phyloP scores from a whole-genome alignment of 2,113 vertebrate species.

The Pimephales promelas region DNA sequence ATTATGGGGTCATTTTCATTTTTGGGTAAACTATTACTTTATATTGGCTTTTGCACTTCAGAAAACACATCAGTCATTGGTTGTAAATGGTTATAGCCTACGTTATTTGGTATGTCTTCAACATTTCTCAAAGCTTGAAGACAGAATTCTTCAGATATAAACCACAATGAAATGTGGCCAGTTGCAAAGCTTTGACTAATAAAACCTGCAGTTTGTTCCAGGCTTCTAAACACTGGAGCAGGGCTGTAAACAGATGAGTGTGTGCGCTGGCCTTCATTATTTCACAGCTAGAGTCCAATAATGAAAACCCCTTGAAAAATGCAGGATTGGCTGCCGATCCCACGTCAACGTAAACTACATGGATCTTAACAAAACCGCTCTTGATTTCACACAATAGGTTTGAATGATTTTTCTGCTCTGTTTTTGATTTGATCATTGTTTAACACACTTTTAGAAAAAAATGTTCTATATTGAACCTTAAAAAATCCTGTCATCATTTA shows the following conservation, averaged over 20 bases:
- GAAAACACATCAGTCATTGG: not conserved
- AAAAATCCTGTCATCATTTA: too few relatives aligned
- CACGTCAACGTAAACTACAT: not conserved
- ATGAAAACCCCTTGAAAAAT: conserved; percentile 10
- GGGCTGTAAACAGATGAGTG: not conserved
- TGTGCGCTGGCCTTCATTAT: conserved; percentile 4
- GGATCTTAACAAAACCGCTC: not conserved
- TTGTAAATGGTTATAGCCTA: not conserved
- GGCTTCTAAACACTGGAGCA: conserved; percentile 2
- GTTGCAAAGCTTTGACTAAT: conserved; percentile 5
- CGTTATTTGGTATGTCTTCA: not conserved
- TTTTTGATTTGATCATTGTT: too few relatives aligned
- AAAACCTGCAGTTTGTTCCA: conserved; percentile 28
- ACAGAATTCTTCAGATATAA: conserved; percentile 13
- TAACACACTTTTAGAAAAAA: not conserved
- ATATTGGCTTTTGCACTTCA: not conserved
- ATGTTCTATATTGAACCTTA: too few relatives aligned
- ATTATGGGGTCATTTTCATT: too few relatives aligned
- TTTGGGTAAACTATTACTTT: not conserved
- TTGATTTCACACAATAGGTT: not conserved
- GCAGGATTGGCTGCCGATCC: too few relatives aligned
- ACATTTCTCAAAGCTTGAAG: not conserved
- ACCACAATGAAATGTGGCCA: not conserved
- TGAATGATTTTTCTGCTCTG: not conserved
- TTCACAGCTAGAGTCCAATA: not conserved